phyloP scores from a whole-genome alignment of 1,140 invertebrate genomes.

The Phortica variegata region DNA sequence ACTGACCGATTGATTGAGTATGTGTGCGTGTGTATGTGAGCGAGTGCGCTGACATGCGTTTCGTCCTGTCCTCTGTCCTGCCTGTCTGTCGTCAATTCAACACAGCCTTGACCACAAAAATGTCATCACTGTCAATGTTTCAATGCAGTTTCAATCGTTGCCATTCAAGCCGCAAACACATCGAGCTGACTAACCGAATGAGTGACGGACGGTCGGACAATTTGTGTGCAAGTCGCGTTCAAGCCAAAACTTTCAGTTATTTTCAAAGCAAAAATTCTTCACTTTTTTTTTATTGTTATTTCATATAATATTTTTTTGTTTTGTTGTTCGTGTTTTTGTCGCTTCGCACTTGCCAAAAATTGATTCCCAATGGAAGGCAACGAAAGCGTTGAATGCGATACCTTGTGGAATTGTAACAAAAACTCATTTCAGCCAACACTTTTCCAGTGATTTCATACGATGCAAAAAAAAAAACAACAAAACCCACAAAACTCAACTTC shows the following conservation, averaged over 20 bases:
- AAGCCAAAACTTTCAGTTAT: slow-evolving; percentile 38
- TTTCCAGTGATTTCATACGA: too few relatives aligned
- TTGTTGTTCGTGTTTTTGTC: not conserved
- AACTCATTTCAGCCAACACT: slow-evolving; percentile 37
- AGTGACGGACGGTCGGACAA: slow-evolving; percentile 24
- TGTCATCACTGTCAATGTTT: slow-evolving; percentile 56
- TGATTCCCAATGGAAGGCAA: slow-evolving; percentile 10
- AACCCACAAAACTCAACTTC: too few relatives aligned
- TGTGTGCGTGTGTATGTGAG: too few relatives aligned
- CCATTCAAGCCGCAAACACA: too few relatives aligned
- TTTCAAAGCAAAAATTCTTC: slow-evolving; percentile 21
- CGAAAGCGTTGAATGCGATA: slow-evolving; percentile 53
- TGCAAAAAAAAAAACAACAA: too few relatives aligned
- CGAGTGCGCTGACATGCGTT: too few relatives aligned
- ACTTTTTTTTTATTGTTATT: too few relatives aligned
- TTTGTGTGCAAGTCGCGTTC: slow-evolving; percentile 28
- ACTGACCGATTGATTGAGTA: too few relatives aligned
- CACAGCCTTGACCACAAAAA: slow-evolving; percentile 38
- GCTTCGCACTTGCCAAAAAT: slow-evolving; percentile 29
- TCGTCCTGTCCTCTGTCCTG: too few relatives aligned
- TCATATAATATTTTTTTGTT: not conserved
- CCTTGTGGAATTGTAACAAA: slow-evolving; percentile 39
- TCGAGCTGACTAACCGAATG: slow-evolving; percentile 24
- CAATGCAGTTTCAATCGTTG: slow-evolving; percentile 50
- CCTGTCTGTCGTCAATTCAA: too few relatives aligned